Evolutionary conservation across 2,113 vertebrate genomes (phyloP).

Genomic region (Thalassoma bifasciatum): DNA sequence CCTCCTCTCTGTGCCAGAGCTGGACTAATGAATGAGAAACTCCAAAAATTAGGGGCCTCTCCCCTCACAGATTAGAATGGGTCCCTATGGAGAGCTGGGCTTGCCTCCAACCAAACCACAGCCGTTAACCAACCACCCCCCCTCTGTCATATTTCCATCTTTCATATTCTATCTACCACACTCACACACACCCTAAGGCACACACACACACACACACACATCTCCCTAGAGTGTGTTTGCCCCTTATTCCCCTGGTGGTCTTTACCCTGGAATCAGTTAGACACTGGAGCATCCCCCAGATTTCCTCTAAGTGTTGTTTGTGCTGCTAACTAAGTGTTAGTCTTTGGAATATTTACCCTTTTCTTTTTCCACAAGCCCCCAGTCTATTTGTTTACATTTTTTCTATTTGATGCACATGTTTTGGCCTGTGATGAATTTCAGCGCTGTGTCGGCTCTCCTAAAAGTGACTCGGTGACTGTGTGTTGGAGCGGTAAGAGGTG

Average conservation of each 20-base stretch:
- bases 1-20: conserved; percentile 56
- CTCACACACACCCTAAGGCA: conserved; percentile 48
- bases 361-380: conserved; percentile 37
- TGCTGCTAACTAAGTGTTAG: conserved; percentile 33
- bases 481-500: conserved; percentile 70
- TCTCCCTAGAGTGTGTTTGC: conserved; percentile 58
- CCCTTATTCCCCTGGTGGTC: conserved; percentile 76
- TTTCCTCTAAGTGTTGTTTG: conserved; percentile 60
- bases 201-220: conserved; percentile 26
- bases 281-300: conserved; percentile 62
- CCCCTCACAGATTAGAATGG: conserved; percentile 73
- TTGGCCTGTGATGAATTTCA: conserved; percentile 39
- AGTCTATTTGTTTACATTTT: conserved; percentile 58
- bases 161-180: conserved; percentile 66
- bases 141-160: conserved; percentile 54
- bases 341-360: conserved; percentile 62
- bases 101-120: conserved; percentile 71
- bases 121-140: conserved; percentile 1
- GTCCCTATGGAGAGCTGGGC: conserved; percentile 67
- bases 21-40: conserved; percentile 78
- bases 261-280: conserved; percentile 76
- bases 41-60: conserved; percentile 78
- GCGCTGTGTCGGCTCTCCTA: conserved; percentile 34
- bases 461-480: conserved; percentile 57
- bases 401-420: conserved; percentile 31